Percentiles rank a stretch among this genome's conserved stretches.
phyloP scores from a whole-genome alignment of 2,113 vertebrate genomes.

The Poeciliopsis prolifica region DNA sequence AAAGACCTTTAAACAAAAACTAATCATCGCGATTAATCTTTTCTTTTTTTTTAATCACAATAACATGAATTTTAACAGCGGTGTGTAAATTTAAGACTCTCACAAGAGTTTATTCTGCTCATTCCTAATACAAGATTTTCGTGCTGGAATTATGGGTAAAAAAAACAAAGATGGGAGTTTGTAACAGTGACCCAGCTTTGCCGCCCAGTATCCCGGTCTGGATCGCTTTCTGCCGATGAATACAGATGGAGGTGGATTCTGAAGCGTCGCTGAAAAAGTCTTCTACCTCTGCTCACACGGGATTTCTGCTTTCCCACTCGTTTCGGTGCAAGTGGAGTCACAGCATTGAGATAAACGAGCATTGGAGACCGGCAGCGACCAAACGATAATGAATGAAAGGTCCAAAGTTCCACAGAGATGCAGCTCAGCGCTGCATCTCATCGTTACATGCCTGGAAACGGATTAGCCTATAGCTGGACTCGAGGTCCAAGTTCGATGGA shows the following conservation, averaged over 20 bases:
- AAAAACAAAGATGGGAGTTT: too few relatives aligned
- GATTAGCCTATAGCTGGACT: background rate
- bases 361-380: background rate
- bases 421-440: too few relatives aligned
- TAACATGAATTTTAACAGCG: background rate
- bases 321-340: too few relatives aligned
- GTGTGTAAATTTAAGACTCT: background rate
- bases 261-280: too few relatives aligned
- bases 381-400: background rate
- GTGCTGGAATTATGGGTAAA: too few relatives aligned
- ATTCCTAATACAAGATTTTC: background rate
- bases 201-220: too few relatives aligned
- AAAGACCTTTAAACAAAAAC: too few relatives aligned
- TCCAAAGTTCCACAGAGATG: too few relatives aligned
- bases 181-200: too few relatives aligned
- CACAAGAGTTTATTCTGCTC: slow-evolving; percentile 5
- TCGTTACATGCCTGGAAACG: background rate
- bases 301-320: background rate
- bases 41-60: background rate
- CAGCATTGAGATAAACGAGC: background rate
- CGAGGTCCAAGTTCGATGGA: background rate
- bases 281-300: background rate
- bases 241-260: too few relatives aligned
- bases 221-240: too few relatives aligned
- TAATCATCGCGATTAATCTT: background rate